Conservation (phyloP, 2,797 vertebrate genomes). For the Lithobates sylvaticus region DNA sequence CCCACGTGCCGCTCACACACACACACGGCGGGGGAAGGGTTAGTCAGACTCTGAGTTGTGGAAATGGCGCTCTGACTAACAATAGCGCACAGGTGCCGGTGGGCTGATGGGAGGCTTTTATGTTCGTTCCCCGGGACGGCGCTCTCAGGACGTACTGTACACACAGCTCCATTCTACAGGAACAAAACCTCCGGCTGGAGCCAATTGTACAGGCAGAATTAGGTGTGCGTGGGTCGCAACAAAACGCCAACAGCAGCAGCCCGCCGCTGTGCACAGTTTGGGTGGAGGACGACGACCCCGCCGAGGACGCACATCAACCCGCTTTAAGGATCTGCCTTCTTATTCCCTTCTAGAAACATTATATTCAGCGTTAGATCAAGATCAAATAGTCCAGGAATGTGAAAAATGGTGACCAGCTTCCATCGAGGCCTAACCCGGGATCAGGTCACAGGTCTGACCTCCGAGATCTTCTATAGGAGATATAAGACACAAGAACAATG, state of each 20-base stretch:
- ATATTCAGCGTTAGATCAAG: no score
- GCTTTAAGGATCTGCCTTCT: background rate
- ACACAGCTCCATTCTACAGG: background rate
- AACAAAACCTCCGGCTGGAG: constrained; percentile 13
- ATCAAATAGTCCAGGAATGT: no score
- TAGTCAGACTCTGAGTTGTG: background rate
- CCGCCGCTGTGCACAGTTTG: background rate
- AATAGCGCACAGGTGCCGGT: background rate
- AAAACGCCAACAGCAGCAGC: background rate
- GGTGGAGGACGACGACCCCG: background rate
- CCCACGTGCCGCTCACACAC: background rate
- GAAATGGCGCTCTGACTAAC: background rate
- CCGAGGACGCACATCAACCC: background rate
- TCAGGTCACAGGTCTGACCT: no score
- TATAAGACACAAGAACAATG: no score
- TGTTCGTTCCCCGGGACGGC: background rate
- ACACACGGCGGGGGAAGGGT: background rate
- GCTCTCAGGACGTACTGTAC: constrained; percentile 16
- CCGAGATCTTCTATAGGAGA: no score
- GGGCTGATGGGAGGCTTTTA: background rate
- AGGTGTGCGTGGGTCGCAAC: background rate
- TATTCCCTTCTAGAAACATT: no score
- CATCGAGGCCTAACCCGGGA: no score
- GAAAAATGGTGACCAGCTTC: no score
- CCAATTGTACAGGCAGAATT: background rate